Percentiles rank a stretch among this genome's conserved stretches.
Evolutionary conservation across 2,888 invertebrate species (phyloP).

Genomic region (Harpalus rubripes): DNA sequence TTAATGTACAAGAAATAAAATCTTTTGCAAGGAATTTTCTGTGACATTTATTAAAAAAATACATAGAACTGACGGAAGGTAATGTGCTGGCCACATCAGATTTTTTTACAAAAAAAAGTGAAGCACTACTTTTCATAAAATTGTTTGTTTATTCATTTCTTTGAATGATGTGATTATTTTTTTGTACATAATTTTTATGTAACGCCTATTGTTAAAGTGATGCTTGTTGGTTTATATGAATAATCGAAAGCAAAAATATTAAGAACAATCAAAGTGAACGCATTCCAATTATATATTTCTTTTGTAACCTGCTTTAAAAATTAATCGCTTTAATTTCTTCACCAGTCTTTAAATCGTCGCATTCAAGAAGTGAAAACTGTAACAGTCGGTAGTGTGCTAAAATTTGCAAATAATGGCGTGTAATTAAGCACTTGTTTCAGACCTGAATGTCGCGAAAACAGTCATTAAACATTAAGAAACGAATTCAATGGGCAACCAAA

Average conservation of each 20-base stretch:
- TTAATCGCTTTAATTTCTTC: not conserved
- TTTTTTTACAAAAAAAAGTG: too few species aligned
- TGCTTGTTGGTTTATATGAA: too few species aligned
- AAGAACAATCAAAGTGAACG: not conserved
- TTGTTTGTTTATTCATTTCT: too few species aligned
- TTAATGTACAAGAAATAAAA: too few species aligned
- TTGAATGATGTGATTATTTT: too few species aligned
- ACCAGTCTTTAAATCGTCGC: not conserved
- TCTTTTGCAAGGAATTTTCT: too few species aligned
- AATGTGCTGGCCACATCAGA: too few species aligned
- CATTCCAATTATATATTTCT: not conserved
- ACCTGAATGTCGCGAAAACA: not conserved
- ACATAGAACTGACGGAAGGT: too few species aligned
- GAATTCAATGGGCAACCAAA: slow-evolving; percentile 20
- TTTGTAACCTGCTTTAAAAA: not conserved
- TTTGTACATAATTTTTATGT: too few species aligned
- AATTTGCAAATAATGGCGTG: slow-evolving; percentile 17
- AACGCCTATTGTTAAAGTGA: too few species aligned
- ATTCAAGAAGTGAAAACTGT: slow-evolving; percentile 21
- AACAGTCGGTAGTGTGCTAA: slow-evolving; percentile 8
- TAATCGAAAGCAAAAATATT: not conserved
- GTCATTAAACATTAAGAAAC: slow-evolving; percentile 18
- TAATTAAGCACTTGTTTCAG: slow-evolving; percentile 4
- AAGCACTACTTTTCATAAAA: too few species aligned
- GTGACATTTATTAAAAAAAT: too few species aligned